A percentile compares a stretch with the other conserved stretches of the same genome.
Evolutionary conservation across 2,113 vertebrate species (phyloP).

Genomic region (Calonectris borealis): DNA sequence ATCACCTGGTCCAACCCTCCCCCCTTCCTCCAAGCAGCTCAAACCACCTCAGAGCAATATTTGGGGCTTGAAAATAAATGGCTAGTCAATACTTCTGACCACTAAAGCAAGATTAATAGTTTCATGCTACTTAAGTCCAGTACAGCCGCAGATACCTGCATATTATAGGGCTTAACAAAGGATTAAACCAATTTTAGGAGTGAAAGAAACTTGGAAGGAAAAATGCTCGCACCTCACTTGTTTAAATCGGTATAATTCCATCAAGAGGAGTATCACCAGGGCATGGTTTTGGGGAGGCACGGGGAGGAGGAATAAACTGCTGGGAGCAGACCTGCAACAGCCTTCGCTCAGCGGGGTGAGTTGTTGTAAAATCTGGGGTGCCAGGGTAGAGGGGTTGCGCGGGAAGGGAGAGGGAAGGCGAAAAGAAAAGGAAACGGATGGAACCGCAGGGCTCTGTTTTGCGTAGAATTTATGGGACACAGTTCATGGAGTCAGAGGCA

Average conservation of each 20-base stretch:
- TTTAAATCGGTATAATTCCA: background rate
- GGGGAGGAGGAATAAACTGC: background rate
- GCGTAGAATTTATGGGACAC: background rate
- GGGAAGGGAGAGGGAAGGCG: background rate
- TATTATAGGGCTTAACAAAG: background rate
- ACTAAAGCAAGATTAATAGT: background rate
- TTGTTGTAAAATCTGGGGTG: background rate
- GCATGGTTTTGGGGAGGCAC: background rate
- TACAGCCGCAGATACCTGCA: background rate
- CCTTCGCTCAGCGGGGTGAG: background rate
- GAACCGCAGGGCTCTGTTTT: background rate
- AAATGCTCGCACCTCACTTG: background rate
- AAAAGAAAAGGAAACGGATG: background rate
- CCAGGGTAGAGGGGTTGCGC: accelerated
- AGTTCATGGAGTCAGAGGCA: background rate
- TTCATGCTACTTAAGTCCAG: background rate
- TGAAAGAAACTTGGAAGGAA: background rate
- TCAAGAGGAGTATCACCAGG: background rate
- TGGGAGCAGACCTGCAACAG: background rate
- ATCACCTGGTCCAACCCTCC: background rate
- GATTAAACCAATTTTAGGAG: background rate
- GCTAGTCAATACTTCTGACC: background rate
- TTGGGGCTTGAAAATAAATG: background rate
- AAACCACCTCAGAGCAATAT: background rate
- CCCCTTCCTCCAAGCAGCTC: background rate